Percentiles rank a stretch among this genome's conserved stretches.
Conservation (phyloP, 2,888 invertebrate genomes). For the Glyphotaelius pellucidus region DNA sequence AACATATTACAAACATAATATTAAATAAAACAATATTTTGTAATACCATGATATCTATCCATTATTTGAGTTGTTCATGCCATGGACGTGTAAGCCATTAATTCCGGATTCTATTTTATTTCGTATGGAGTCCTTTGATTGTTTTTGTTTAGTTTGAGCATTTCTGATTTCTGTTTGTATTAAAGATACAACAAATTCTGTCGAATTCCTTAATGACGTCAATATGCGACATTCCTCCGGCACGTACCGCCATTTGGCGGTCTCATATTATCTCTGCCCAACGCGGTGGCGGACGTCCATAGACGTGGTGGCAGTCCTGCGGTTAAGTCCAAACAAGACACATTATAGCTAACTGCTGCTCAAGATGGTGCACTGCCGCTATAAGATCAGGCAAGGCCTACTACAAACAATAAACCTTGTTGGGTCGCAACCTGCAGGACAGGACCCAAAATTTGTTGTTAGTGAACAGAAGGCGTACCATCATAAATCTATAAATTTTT, state of each 20-base stretch:
- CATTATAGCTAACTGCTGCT: conserved; percentile 64
- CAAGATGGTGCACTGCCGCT: conserved; percentile 63
- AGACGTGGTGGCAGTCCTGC: conserved; percentile 58
- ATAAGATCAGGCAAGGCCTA: conserved; percentile 24
- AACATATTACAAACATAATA: no score
- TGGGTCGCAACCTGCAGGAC: conserved; percentile 9
- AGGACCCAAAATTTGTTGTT: background rate
- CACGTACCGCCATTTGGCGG: conserved; percentile 52
- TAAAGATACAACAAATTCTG: background rate
- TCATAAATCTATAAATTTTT: background rate
- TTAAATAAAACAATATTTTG: no score
- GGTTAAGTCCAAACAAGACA: conserved; percentile 64
- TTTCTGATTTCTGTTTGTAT: background rate
- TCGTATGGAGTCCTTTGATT: background rate
- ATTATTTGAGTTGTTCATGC: no score
- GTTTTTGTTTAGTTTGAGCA: background rate
- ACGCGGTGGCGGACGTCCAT: background rate
- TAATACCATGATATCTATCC: no score
- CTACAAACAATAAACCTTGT: conserved; percentile 20
- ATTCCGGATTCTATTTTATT: no score
- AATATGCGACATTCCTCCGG: conserved; percentile 48
- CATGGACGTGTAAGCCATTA: no score
- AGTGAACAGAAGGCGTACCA: background rate
- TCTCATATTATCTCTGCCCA: conserved; percentile 42
- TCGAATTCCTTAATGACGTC: conserved; percentile 47